Base-by-base conservation (phyloP, 2,113 vertebrate genomes). In the Tursiops truncatus region DNA sequence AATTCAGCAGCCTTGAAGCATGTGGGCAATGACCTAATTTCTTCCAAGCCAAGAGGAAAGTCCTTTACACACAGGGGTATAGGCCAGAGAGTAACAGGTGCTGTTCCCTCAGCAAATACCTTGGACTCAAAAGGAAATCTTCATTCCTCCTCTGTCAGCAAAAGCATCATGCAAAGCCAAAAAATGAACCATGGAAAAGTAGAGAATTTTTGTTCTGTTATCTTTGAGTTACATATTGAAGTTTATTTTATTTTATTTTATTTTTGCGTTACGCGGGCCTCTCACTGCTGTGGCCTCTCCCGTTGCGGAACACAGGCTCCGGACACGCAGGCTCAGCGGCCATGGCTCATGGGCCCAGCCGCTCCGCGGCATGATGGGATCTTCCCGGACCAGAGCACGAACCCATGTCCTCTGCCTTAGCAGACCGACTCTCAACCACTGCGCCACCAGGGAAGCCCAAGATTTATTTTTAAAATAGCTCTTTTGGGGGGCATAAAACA, bases 11-110 rank as follows among this genome's bases (percentile, higher is more conserved):
- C 25, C 50, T 89, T 84, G 33, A 94, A 87, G 86, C 70, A 36
- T 14, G 3, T 33, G 63, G 68, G n/a, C 73, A 58, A 58, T 95
- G 91, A 92, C 91, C 87, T 94, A 95, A 85, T 93, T 97, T 94
- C 94, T 94, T 38, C 36, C 2, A 68, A 65, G 70, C 81, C 93
- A 93, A 68, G 41, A 92, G 58, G 33, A 82, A 90, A 26, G 31
- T 28, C 41, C 68, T 89, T 89, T 67, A 58, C 36, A 89, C 58
- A 71, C 26, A 68, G n/a, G 21, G 38, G 56, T n/a, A 36, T n/a
- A 62, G 53, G 77, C 76, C 71, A 68, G 70, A 70, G 67, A 56
- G 77, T 76, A 93, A 47, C 53, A 89, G 60, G 71, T 67, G 67
- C 67, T 70, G 36, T 65, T 96, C 58, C 38, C 74, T 90, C 70